Conservation (phyloP, 1,140 invertebrate genomes). For the Myzus persicae region DNA sequence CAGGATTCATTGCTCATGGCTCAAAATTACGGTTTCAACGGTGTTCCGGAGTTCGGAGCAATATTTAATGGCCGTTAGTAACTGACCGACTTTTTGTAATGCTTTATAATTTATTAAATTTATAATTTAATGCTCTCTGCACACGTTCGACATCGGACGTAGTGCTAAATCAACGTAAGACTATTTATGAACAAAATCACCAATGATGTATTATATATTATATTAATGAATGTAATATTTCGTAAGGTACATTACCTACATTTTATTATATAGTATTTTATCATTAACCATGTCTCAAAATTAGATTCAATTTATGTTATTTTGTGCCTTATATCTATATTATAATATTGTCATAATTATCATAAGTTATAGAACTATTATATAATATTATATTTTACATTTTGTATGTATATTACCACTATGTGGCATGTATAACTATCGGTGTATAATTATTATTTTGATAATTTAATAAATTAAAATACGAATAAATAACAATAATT, state of each 20-base stretch:
- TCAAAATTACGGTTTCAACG: constrained; percentile 60
- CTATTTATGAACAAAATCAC: constrained; percentile 24
- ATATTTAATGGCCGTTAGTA: constrained; percentile 58
- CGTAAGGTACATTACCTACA: constrained; percentile 20
- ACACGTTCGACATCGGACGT: not conserved
- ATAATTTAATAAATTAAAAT: constrained; percentile 11
- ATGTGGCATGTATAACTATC: not conserved
- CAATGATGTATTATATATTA: constrained; percentile 11
- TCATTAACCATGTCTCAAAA: not conserved
- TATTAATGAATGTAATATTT: not conserved
- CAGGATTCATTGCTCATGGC: constrained; percentile 48
- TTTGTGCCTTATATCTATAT: constrained; percentile 1
- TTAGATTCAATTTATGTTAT: not conserved
- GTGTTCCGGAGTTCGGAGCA: constrained; percentile 59
- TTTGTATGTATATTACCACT: not conserved
- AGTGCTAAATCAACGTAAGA: not conserved
- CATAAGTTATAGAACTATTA: not conserved
- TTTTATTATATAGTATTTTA: constrained; percentile 11
- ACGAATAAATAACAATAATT: not conserved
- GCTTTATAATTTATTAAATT: not conserved
- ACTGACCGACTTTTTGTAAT: not conserved
- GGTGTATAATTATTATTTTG: not conserved
- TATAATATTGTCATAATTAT: not conserved
- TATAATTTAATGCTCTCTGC: constrained; percentile 19
- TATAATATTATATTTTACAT: not conserved